Conservation (phyloP, 2,888 invertebrate species). For the Ennomos fuscantarius region DNA sequence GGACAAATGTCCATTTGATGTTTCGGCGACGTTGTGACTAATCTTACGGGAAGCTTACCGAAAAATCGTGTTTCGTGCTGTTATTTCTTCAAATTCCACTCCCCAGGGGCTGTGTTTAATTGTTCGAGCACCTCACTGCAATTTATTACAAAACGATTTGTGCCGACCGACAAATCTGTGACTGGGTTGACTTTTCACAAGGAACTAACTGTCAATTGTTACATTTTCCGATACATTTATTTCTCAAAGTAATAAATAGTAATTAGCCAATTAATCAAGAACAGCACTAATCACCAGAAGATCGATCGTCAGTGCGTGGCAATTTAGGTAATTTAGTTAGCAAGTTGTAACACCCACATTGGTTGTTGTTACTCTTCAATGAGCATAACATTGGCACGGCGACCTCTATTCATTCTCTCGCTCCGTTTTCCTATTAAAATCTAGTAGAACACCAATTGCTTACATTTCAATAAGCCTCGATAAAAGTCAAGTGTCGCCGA, state of each 20-base stretch:
- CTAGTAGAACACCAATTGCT: constrained; percentile 50
- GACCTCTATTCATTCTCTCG: constrained; percentile 74
- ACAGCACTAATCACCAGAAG: constrained; percentile 43
- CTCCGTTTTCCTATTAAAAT: constrained; percentile 60
- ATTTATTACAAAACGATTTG: constrained; percentile 67
- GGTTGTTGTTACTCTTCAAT: constrained; percentile 82
- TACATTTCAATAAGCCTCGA: constrained; percentile 30
- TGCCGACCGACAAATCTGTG: constrained; percentile 75
- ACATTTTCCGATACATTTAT: constrained; percentile 67
- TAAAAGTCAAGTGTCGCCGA: constrained; percentile 68
- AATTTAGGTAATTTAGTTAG: constrained; percentile 61
- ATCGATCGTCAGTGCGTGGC: constrained; percentile 52
- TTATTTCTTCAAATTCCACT: constrained; percentile 56
- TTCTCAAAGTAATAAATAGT: constrained; percentile 46
- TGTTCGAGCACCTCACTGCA: constrained; percentile 55
- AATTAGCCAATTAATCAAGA: constrained; percentile 38
- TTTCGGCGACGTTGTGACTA: constrained; percentile 85
- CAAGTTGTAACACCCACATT: constrained; percentile 68
- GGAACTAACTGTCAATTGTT: constrained; percentile 82
- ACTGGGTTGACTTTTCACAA: constrained; percentile 75
- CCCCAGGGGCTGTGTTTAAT: constrained; percentile 57
- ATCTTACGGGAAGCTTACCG: constrained; percentile 67
- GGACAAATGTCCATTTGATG: constrained; percentile 85
- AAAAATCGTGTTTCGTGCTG: constrained; percentile 66
- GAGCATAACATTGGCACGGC: constrained; percentile 82